These are phyloP conservation scores for Melanotaenia nigrans DNA, from an alignment of 2,797 vertebrate species.

Conservation along the genomic window DNA sequence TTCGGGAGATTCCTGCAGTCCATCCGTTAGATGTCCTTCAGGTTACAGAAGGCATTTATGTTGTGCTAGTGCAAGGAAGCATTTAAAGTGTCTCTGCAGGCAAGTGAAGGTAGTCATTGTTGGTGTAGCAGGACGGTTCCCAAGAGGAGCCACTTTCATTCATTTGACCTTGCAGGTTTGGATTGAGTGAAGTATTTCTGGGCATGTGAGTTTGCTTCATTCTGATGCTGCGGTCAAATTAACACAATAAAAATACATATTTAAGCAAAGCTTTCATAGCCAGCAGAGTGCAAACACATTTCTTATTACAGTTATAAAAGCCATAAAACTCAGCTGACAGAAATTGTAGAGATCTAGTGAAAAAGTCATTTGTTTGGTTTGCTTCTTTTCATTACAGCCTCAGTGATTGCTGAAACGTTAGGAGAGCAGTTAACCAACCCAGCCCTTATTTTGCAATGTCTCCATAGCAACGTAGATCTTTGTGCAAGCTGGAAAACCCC, in stretches of 20 bases:
- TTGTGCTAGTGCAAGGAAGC: slow-evolving; percentile 48
- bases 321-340: slow-evolving; percentile 31
- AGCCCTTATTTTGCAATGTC: slow-evolving; percentile 75
- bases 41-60: slow-evolving; percentile 63
- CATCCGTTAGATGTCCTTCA: slow-evolving; percentile 57
- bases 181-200: not conserved
- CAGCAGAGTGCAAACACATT: slow-evolving; percentile 10
- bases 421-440: slow-evolving; percentile 65
- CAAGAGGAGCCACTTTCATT: slow-evolving; percentile 27
- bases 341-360: slow-evolving; percentile 40
- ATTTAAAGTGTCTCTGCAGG: slow-evolving; percentile 35
- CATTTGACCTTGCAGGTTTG: slow-evolving; percentile 25
- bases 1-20: slow-evolving; percentile 64
- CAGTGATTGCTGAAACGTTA: slow-evolving; percentile 68
- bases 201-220: too few relatives aligned
- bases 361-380: slow-evolving; percentile 32
- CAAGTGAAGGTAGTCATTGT: slow-evolving; percentile 50
- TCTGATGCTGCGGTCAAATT: not conserved
- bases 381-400: slow-evolving; percentile 73
- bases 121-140: slow-evolving; percentile 12
- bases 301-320: slow-evolving; percentile 31
- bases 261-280: too few relatives aligned
- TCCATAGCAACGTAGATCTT: slow-evolving; percentile 76
- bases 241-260: not conserved
- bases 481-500: slow-evolving; percentile 75